Percentiles rank a stretch among this genome's conserved stretches.
Conservation (phyloP, 2,888 invertebrate genomes). For the Plagodis dolabraria region DNA sequence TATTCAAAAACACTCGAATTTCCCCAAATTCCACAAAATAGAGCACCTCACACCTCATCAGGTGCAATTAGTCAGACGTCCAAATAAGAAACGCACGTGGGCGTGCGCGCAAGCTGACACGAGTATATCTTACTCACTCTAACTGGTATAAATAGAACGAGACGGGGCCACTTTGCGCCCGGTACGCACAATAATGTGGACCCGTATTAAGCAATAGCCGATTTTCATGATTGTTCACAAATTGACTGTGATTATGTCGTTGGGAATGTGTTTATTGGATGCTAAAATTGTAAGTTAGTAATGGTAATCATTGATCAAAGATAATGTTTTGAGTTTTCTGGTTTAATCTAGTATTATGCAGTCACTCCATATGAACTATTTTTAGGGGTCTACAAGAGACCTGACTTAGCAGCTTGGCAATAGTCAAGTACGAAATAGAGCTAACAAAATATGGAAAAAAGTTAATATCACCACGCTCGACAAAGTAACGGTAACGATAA, state of each 20-base stretch:
- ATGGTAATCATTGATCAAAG: background rate
- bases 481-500: too few species aligned
- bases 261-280: slow-evolving; percentile 16
- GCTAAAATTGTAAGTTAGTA: background rate
- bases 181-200: slow-evolving; percentile 45
- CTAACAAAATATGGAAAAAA: too few species aligned
- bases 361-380: too few species aligned
- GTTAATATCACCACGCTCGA: too few species aligned
- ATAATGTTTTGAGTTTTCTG: too few species aligned
- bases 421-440: too few species aligned
- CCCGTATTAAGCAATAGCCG: slow-evolving; percentile 44
- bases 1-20: slow-evolving; percentile 4
- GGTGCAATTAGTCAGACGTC: slow-evolving; percentile 53
- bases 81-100: slow-evolving; percentile 47
- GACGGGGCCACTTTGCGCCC: slow-evolving; percentile 47
- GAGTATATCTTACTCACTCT: slow-evolving; percentile 37
- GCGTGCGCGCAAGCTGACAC: slow-evolving; percentile 32
- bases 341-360: too few species aligned
- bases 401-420: too few species aligned
- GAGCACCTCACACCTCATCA: slow-evolving; percentile 38
- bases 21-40: slow-evolving; percentile 9
- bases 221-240: slow-evolving; percentile 30
- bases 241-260: slow-evolving; percentile 15
- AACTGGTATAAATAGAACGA: slow-evolving; percentile 32
- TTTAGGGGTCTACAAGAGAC: too few species aligned